Base-by-base conservation (phyloP, 1,140 invertebrate genomes). In the Delia radicum region DNA sequence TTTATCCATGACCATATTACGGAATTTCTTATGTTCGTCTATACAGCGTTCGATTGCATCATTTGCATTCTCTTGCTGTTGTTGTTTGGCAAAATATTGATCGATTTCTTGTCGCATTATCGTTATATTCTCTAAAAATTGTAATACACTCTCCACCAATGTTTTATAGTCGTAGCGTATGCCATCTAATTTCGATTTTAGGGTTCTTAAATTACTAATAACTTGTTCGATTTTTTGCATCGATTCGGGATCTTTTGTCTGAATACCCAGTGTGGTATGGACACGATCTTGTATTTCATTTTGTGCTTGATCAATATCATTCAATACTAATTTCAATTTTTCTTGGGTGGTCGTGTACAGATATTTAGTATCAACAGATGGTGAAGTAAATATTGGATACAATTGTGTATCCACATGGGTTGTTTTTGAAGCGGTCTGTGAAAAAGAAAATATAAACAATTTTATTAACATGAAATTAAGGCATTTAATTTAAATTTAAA, bases 91-190 rank as follows among this genome's bases (percentile, higher is more conserved):
- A 55, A 84, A 86, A 71, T 83, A 84, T 6, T 78, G 77, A 73
- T 85, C 85, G 76, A 87, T 85, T 76, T 81, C 79, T 8, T 74
- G 78, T 4, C 81, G 81, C 76, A 84, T 65, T 78, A 82, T 79
- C 69, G 82, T 79, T 31, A 81, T 80, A 61, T 85, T 83, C 69
- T 81, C 81, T 74, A 86, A 75, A 74, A 86, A 86, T 67, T 81
- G 79, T 33, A 86, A 63, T 28, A 94, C 87, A 86, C 92, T 92
- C 80, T 94, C 91, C 29, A 94, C 79, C 18, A 96, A 85, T 24
- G 89, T 90, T 81, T 93, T 91, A 82, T 95, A 96, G 77, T 95
- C 91, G 10, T 90, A 90, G 33, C 92, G 88, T 61, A 93, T 90
- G 31, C 90, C 88, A 77, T 91, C 89, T 29, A 95, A 85, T 77